Conservation (phyloP, 2,113 vertebrate species). For the Xiphophorus hellerii region DNA sequence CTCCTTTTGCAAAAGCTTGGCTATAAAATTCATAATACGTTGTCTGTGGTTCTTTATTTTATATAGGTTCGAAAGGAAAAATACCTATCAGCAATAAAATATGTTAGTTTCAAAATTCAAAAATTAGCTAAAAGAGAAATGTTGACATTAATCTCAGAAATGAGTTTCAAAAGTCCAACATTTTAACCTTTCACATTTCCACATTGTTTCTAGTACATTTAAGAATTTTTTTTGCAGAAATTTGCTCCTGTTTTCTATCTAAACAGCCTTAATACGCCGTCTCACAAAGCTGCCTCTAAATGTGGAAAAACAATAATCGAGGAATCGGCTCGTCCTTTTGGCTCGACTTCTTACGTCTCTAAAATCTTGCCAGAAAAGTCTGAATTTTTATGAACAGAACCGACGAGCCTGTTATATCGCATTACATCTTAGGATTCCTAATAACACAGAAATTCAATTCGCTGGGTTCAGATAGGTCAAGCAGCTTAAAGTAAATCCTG, state of each 20-base stretch:
- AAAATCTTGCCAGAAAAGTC: slow-evolving; percentile 20
- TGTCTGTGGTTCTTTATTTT: too few species aligned
- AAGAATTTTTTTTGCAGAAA: background rate
- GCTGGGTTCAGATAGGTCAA: slow-evolving; percentile 25
- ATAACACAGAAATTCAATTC: slow-evolving; percentile 38
- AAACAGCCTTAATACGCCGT: background rate
- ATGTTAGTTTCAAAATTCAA: too few species aligned
- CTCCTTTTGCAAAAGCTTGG: too few species aligned
- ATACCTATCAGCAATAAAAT: too few species aligned
- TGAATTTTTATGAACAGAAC: background rate
- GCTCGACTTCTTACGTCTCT: slow-evolving; percentile 1
- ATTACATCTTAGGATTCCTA: slow-evolving; percentile 30
- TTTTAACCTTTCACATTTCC: too few species aligned
- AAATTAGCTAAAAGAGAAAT: too few species aligned
- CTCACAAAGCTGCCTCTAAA: slow-evolving; percentile 48
- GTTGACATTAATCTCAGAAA: too few species aligned
- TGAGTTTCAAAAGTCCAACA: too few species aligned
- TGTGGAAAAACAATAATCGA: slow-evolving; percentile 26
- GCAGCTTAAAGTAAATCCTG: slow-evolving; percentile 37
- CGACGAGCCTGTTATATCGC: slow-evolving; percentile 4
- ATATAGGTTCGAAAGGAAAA: too few species aligned
- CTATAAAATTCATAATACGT: too few species aligned
- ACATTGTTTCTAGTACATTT: too few species aligned
- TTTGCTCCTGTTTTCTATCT: slow-evolving; percentile 34
- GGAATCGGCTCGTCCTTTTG: slow-evolving; percentile 22